A percentile compares a stretch with the other conserved stretches of the same genome.
Conservation (phyloP, 2,888 invertebrate species). For the Xestia c-nigrum region DNA sequence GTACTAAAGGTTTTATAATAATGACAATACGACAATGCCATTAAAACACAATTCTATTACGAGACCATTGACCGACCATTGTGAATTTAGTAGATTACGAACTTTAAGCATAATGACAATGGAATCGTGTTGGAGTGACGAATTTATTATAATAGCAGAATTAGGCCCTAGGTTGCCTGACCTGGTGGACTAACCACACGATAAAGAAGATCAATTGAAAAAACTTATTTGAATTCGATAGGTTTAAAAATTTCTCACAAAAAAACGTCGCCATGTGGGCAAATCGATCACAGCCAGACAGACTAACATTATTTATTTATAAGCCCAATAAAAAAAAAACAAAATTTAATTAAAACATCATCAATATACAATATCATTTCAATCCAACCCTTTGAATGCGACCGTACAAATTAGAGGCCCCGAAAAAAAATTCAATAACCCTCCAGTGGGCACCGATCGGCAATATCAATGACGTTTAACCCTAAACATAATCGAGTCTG, state of each 20-base stretch:
- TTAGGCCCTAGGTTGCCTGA: no score
- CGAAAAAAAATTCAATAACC: slow-evolving; percentile 86
- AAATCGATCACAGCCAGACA: slow-evolving; percentile 34
- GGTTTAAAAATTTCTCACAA: neutral
- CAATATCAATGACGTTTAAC: slow-evolving; percentile 90
- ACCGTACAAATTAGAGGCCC: slow-evolving; percentile 86
- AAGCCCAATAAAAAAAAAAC: slow-evolving; percentile 46
- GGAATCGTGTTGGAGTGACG: no score
- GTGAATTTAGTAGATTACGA: no score
- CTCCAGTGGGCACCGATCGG: slow-evolving; percentile 85
- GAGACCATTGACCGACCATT: no score
- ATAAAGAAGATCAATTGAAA: no score
- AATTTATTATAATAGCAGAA: no score
- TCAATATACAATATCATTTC: slow-evolving; percentile 72
- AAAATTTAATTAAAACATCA: slow-evolving; percentile 79
- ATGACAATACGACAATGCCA: no score
- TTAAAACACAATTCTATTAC: no score
- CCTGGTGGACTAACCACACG: no score
- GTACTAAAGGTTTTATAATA: no score
- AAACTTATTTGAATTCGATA: neutral
- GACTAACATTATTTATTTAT: slow-evolving; percentile 30
- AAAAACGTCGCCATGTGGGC: slow-evolving; percentile 39
- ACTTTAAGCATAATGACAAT: no score
- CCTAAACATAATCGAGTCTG: slow-evolving; percentile 90
- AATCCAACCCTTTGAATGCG: slow-evolving; percentile 79